phyloP scores from a whole-genome alignment of 1,140 invertebrate species.

The Medauroidea extradentata region DNA sequence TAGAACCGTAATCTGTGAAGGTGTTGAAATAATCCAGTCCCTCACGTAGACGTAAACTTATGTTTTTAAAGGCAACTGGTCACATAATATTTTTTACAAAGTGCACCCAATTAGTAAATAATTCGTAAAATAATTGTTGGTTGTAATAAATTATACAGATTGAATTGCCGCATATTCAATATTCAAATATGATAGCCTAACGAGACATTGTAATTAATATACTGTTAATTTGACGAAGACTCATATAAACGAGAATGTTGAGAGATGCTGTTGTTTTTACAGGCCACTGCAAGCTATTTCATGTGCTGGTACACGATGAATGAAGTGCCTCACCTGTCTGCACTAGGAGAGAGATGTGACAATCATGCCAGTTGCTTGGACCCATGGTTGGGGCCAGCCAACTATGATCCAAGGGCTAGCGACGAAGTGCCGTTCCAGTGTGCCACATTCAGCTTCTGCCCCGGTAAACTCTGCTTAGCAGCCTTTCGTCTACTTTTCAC shows the following conservation, averaged over 20 bases:
- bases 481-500: no score
- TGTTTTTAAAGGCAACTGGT: no score
- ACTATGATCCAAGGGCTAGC: constrained; percentile 50
- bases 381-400: constrained; percentile 30
- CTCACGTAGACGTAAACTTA: no score
- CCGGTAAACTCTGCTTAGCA: constrained; percentile 40
- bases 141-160: not conserved
- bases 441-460: constrained; percentile 60
- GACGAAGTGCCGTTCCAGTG: constrained; percentile 53
- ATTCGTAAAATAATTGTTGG: not conserved
- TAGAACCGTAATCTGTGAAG: no score
- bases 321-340: constrained; percentile 44
- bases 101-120: not conserved
- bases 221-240: no score
- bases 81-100: no score
- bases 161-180: no score
- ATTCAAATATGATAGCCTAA: no score
- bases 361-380: constrained; percentile 56
- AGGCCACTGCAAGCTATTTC: constrained; percentile 55
- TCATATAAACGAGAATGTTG: not conserved
- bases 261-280: not conserved
- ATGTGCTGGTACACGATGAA: constrained; percentile 63
- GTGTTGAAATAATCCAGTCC: no score
- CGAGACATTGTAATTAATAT: no score
- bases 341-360: constrained; percentile 53